Percentiles rank a stretch among this genome's conserved stretches.
Evolutionary conservation across 92 coral and sea anemone species (phyloP).

Genomic region (Montipora capitata): DNA sequence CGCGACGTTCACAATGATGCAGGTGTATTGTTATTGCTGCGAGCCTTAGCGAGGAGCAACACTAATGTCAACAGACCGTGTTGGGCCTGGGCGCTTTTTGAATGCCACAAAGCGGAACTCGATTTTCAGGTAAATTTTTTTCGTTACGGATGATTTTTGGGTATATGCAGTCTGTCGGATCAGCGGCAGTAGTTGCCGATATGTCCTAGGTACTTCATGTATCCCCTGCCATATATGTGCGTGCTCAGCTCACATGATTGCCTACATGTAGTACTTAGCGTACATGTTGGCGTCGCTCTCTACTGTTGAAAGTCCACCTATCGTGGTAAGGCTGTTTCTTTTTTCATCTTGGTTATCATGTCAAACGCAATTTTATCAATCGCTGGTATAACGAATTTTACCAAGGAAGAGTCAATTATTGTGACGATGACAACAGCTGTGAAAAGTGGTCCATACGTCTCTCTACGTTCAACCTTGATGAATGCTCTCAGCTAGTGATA

Average conservation of each 20-base stretch:
- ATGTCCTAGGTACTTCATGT: too few relatives aligned
- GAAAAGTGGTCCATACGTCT: constrained; percentile 59
- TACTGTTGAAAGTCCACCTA: neutral
- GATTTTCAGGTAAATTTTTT: too few relatives aligned
- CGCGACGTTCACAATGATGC: neutral
- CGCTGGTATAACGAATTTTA: constrained; percentile 46
- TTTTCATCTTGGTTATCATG: neutral
- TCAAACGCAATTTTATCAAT: neutral
- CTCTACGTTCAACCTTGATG: too few relatives aligned
- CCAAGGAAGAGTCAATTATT: constrained; percentile 16
- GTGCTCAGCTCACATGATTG: too few relatives aligned
- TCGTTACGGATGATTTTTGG: neutral
- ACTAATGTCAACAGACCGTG: too few relatives aligned
- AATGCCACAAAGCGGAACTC: too few relatives aligned
- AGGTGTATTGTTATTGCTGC: neutral
- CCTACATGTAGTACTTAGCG: too few relatives aligned
- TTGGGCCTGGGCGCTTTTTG: too few relatives aligned
- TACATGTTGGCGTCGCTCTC: too few relatives aligned
- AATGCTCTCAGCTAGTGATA: neutral
- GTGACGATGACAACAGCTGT: constrained; percentile 65
- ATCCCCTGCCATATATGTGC: too few relatives aligned
- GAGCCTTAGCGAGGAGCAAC: too few relatives aligned
- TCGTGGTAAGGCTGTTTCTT: neutral
- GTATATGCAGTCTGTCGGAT: neutral
- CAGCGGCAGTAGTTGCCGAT: neutral